These are phyloP conservation scores for Condylura cristata DNA, from an alignment of 2,113 vertebrate genomes.

Conservation along the genomic window DNA sequence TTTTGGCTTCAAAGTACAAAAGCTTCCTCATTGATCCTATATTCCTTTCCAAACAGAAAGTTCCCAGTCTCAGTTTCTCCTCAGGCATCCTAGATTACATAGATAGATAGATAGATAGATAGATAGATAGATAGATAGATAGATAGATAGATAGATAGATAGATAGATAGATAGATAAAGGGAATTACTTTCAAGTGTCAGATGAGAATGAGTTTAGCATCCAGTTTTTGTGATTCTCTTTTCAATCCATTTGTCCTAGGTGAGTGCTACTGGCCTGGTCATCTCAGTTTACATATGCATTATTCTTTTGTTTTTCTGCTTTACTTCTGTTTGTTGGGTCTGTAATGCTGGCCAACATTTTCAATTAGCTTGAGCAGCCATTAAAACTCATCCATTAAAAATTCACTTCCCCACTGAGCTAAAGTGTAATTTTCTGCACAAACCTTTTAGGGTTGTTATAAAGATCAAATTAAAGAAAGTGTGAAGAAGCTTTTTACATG, in stretches of 20 bases:
- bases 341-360: slow-evolving; percentile 25
- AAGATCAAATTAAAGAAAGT: slow-evolving; percentile 45
- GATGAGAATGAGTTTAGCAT: not conserved
- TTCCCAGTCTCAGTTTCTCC: too few relatives aligned
- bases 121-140: not conserved
- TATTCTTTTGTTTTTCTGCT: slow-evolving; percentile 16
- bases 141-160: not conserved
- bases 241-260: not conserved
- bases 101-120: too few relatives aligned
- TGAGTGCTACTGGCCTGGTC: not conserved
- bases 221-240: not conserved
- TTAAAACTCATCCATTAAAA: slow-evolving; percentile 68
- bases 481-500: slow-evolving; percentile 14
- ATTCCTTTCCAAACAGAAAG: too few relatives aligned
- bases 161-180: not conserved
- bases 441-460: slow-evolving; percentile 41
- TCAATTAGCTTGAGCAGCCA: slow-evolving; percentile 52
- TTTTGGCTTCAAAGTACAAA: too few relatives aligned
- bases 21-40: too few relatives aligned
- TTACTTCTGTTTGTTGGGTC: not conserved
- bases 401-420: slow-evolving; percentile 56
- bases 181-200: not conserved
- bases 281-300: not conserved
- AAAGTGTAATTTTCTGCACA: slow-evolving; percentile 59
- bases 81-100: too few relatives aligned